phyloP scores from a whole-genome alignment of 2,797 vertebrate genomes.

The Danio jaintianensis region DNA sequence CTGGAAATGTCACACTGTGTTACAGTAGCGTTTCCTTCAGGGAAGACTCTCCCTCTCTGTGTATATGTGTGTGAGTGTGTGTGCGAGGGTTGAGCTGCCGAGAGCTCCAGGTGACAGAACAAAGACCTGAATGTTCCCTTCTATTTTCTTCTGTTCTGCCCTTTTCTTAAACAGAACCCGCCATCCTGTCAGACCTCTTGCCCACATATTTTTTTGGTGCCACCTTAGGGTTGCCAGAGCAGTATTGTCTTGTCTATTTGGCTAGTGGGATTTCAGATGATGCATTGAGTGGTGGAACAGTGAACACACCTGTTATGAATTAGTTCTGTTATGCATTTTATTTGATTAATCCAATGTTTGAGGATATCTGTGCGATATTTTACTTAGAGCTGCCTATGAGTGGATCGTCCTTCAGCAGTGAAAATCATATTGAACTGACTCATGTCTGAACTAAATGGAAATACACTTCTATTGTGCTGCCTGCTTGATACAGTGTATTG shows the following conservation, averaged over 20 bases:
- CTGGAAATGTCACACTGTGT: slow-evolving; percentile 42
- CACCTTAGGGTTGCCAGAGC: not conserved
- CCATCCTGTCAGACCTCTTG: slow-evolving; percentile 12
- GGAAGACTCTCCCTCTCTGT: slow-evolving; percentile 24
- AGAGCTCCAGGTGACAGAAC: slow-evolving; percentile 40
- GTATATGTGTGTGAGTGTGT: not conserved
- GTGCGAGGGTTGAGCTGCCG: slow-evolving; percentile 22
- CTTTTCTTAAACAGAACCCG: slow-evolving; percentile 6
- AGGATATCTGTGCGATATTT: not conserved
- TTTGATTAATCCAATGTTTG: not conserved
- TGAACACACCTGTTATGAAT: not conserved
- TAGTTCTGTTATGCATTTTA: not conserved
- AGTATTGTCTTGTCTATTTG: not conserved
- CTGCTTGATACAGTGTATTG: too few relatives aligned
- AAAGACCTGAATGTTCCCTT: slow-evolving; percentile 26
- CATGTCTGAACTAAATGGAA: too few relatives aligned
- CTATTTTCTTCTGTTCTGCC: slow-evolving; percentile 26
- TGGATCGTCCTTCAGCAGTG: too few relatives aligned
- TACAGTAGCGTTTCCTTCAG: slow-evolving; percentile 31
- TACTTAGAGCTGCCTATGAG: too few relatives aligned
- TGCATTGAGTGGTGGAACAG: not conserved
- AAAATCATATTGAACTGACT: too few relatives aligned
- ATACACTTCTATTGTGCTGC: too few relatives aligned
- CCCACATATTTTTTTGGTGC: not conserved
- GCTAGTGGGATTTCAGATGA: not conserved